Conservation (phyloP, 2,888 invertebrate species). For the Leucophora obtusa region DNA sequence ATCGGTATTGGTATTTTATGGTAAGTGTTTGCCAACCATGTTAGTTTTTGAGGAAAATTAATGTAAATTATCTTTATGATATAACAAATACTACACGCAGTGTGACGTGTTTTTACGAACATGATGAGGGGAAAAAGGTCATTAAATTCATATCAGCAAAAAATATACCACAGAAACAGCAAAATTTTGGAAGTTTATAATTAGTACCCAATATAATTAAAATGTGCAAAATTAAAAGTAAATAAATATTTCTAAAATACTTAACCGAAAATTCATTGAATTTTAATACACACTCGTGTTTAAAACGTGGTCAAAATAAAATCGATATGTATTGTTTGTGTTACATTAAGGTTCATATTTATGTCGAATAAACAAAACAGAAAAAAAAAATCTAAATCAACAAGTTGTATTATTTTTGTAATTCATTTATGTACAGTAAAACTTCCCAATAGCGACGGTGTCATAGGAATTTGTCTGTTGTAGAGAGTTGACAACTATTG, state of each 20-base stretch:
- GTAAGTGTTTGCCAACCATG: too few species aligned
- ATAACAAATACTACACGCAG: neutral
- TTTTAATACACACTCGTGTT: constrained; percentile 1
- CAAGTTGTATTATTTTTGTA: neutral
- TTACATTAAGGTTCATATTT: neutral
- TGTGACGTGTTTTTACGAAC: constrained; percentile 17
- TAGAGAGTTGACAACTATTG: too few species aligned
- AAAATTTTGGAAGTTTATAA: neutral
- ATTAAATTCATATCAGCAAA: constrained; percentile 47
- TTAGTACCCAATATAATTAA: neutral
- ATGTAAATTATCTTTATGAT: too few species aligned
- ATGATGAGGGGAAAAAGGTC: constrained; percentile 33
- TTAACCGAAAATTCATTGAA: neutral
- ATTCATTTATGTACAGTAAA: neutral
- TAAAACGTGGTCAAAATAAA: neutral
- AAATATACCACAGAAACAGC: neutral
- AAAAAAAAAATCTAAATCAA: neutral
- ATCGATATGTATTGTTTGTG: neutral
- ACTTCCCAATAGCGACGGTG: neutral
- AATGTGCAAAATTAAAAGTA: too few species aligned
- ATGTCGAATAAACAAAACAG: neutral
- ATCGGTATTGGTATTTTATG: too few species aligned
- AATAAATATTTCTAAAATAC: too few species aligned
- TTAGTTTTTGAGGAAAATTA: too few species aligned
- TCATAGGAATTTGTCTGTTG: too few species aligned